These are phyloP conservation scores for Eolophus roseicapilla DNA, from an alignment of 2,113 vertebrate species.

Conservation along the genomic window DNA sequence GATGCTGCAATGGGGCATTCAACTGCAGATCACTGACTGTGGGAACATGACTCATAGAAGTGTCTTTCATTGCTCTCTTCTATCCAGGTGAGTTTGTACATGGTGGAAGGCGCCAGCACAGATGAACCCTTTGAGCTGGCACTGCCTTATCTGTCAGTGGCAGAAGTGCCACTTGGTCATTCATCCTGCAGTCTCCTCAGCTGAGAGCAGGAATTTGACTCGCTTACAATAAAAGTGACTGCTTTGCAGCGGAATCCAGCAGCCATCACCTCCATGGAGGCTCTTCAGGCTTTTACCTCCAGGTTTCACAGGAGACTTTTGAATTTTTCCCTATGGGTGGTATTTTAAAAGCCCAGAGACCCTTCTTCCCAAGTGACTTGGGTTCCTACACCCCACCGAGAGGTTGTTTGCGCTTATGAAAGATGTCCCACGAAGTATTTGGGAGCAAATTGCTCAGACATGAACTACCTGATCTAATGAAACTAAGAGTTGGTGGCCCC, in stretches of 20 bases:
- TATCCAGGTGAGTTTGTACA: background rate
- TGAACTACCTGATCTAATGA: background rate
- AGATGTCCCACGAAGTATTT: background rate
- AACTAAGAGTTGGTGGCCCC: background rate
- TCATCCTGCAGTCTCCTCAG: background rate
- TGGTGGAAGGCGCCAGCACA: background rate
- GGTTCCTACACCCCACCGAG: background rate
- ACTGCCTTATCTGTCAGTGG: background rate
- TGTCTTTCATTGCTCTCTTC: background rate
- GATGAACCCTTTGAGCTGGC: background rate
- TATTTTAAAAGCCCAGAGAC: background rate
- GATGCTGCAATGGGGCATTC: background rate
- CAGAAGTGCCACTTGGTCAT: background rate
- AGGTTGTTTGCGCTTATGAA: background rate
- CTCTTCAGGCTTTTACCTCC: background rate
- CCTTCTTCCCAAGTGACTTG: background rate
- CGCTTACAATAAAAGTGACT: rapidly evolving
- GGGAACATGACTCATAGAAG: rapidly evolving
- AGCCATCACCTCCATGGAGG: background rate
- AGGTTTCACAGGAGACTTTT: background rate
- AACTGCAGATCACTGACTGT: background rate
- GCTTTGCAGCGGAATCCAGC: background rate
- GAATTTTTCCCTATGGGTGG: background rate
- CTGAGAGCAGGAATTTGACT: background rate
- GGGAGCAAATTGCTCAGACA: background rate